phyloP scores from a whole-genome alignment of 1,140 invertebrate genomes.

The Oedothorax gibbosus region DNA sequence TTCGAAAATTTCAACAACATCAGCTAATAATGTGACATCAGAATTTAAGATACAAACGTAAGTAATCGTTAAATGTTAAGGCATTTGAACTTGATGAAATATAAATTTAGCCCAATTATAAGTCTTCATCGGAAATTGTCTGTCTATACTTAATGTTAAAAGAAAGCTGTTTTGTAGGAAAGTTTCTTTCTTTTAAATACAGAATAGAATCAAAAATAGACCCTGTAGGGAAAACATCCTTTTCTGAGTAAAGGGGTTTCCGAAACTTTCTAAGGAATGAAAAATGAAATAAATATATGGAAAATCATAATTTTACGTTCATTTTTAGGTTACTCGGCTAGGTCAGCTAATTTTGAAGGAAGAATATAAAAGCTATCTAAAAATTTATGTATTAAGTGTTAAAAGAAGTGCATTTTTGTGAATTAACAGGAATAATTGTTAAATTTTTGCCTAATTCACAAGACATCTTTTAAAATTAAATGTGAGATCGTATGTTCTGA shows the following conservation, averaged over 20 bases:
- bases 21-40: constrained; percentile 63
- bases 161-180: constrained; percentile 2
- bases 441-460: neutral
- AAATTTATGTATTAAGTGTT: constrained; percentile 17
- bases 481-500: constrained; percentile 15
- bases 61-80: constrained; percentile 63
- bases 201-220: constrained; percentile 59
- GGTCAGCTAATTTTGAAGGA: neutral
- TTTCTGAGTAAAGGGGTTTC: too few species aligned
- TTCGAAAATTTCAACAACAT: constrained; percentile 65
- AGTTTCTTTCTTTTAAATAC: constrained; percentile 61
- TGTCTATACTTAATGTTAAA: neutral
- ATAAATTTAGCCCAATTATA: constrained; percentile 59
- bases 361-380: constrained; percentile 15
- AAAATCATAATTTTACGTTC: constrained; percentile 17
- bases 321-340: constrained; percentile 22
- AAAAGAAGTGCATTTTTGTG: too few species aligned
- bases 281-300: constrained; percentile 26
- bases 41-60: constrained; percentile 63
- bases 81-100: constrained; percentile 63
- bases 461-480: constrained; percentile 31
- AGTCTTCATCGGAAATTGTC: constrained; percentile 25
- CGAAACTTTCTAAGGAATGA: neutral
- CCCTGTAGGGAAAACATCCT: constrained; percentile 64
- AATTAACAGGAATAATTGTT: constrained; percentile 14